Evolutionary conservation across 2,797 vertebrate genomes (phyloP).

Genomic region (Chrysocyon brachyurus): DNA sequence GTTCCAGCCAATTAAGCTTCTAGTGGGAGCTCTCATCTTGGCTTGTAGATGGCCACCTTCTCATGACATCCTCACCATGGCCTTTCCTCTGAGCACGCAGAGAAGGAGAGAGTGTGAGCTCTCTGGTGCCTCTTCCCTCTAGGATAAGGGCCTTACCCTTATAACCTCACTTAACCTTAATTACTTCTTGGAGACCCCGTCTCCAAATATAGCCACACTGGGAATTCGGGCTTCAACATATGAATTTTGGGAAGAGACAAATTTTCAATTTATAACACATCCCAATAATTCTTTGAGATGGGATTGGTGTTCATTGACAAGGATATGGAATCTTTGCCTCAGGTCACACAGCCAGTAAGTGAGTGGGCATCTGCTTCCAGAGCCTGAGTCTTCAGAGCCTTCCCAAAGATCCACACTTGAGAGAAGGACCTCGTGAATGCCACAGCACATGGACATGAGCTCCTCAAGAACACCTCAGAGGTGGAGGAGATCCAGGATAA

Average conservation of each 20-base stretch:
- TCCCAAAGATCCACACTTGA: background rate
- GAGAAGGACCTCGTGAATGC: background rate
- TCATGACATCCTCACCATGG: background rate
- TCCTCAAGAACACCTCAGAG: background rate
- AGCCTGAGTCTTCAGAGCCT: background rate
- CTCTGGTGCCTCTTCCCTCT: background rate
- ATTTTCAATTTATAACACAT: background rate
- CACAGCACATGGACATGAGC: background rate
- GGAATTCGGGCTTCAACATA: background rate
- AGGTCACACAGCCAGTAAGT: background rate
- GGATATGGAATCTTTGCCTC: background rate
- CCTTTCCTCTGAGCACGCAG: background rate
- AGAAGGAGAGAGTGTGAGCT: background rate
- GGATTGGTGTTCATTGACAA: rapidly evolving
- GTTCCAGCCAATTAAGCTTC: background rate
- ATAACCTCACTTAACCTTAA: background rate
- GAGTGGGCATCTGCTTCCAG: background rate
- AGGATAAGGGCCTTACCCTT: background rate
- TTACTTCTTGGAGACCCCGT: background rate
- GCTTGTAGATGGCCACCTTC: background rate
- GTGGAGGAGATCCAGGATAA: background rate
- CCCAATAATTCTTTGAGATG: background rate
- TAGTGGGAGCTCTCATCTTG: background rate
- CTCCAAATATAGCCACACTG: background rate
- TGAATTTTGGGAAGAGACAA: background rate